These are phyloP conservation scores for Scelioninae gen. 1 DNA, from an alignment of 2,888 invertebrate genomes.

Conservation along the genomic window DNA sequence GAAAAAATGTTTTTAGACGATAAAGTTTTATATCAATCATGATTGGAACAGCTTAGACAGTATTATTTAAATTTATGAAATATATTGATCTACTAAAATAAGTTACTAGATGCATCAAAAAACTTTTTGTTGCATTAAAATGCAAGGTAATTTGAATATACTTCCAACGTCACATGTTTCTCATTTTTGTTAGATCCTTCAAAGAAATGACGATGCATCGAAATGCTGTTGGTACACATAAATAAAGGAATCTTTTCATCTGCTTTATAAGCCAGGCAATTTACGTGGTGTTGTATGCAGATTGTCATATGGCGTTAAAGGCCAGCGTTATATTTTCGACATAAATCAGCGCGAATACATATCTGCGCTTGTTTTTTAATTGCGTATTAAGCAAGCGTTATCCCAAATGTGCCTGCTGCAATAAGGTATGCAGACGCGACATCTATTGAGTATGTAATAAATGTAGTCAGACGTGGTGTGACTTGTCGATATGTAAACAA, in stretches of 20 bases:
- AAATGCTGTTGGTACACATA: conserved; percentile 10
- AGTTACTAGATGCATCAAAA: not conserved
- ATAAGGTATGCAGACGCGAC: conserved; percentile 11
- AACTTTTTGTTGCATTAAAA: conserved; percentile 13
- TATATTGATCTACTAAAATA: too few relatives aligned
- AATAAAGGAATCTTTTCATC: conserved; percentile 20
- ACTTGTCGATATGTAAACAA: too few relatives aligned
- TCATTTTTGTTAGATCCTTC: conserved; percentile 25
- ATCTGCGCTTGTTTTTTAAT: conserved; percentile 7
- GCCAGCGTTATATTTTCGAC: conserved; percentile 23
- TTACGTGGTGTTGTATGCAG: conserved; percentile 5
- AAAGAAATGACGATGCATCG: conserved; percentile 13
- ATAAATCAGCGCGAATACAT: conserved; percentile 30
- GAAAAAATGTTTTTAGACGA: too few relatives aligned
- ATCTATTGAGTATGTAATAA: not conserved
- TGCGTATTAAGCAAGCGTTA: conserved; percentile 7
- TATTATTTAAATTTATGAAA: too few relatives aligned
- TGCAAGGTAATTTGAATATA: conserved; percentile 17
- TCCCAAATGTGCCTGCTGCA: conserved; percentile 12
- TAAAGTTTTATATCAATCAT: too few relatives aligned
- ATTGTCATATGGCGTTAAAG: conserved; percentile 39
- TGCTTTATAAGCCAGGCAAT: conserved; percentile 19
- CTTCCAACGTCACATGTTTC: conserved; percentile 18
- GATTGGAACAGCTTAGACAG: too few relatives aligned
- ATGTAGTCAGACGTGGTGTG: not conserved